A percentile compares a stretch with the other conserved stretches of the same genome.
These are phyloP conservation scores for Glandiceps talaboti DNA, from an alignment of 53 echinoderm and acorn worm genomes.

Conservation along the genomic window DNA sequence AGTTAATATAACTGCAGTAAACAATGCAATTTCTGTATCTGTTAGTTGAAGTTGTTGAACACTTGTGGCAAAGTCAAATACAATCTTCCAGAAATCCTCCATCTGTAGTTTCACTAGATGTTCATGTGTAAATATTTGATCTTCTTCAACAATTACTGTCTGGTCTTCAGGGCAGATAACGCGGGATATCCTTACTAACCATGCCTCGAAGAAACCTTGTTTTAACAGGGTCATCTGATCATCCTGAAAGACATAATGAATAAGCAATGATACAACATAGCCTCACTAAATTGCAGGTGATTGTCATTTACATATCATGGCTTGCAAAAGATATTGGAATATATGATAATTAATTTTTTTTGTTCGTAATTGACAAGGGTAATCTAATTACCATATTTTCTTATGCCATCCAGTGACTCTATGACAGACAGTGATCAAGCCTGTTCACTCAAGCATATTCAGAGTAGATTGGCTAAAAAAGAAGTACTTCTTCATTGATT, in stretches of 20 bases:
- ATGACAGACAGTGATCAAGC: too few species aligned
- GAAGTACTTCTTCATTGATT: too few species aligned
- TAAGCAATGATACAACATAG: too few species aligned
- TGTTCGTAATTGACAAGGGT: too few species aligned
- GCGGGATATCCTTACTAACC: conserved; percentile 68
- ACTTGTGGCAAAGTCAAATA: conserved; percentile 63
- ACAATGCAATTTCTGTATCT: conserved; percentile 77
- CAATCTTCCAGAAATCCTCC: conserved; percentile 57
- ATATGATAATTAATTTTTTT: too few species aligned
- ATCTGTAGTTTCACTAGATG: conserved; percentile 49
- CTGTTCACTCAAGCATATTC: too few species aligned
- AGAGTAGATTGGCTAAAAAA: too few species aligned
- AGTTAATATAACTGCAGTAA: conserved; percentile 76
- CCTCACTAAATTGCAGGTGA: too few species aligned
- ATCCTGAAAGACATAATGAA: conserved; percentile 46
- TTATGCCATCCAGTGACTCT: too few species aligned
- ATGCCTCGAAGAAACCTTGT: conserved; percentile 85
- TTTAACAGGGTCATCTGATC: conserved; percentile 89
- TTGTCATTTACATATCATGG: too few species aligned
- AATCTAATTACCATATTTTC: too few species aligned
- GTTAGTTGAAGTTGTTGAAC: conserved; percentile 50
- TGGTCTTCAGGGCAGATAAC: conserved; percentile 42
- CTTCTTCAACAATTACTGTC: conserved; percentile 40
- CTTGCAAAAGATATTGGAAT: too few species aligned
- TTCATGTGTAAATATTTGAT: conserved; percentile 32